Percentiles rank a stretch among this genome's conserved stretches.
Conservation (phyloP, 2,113 vertebrate species). For the Rhadina sibilatrix region DNA sequence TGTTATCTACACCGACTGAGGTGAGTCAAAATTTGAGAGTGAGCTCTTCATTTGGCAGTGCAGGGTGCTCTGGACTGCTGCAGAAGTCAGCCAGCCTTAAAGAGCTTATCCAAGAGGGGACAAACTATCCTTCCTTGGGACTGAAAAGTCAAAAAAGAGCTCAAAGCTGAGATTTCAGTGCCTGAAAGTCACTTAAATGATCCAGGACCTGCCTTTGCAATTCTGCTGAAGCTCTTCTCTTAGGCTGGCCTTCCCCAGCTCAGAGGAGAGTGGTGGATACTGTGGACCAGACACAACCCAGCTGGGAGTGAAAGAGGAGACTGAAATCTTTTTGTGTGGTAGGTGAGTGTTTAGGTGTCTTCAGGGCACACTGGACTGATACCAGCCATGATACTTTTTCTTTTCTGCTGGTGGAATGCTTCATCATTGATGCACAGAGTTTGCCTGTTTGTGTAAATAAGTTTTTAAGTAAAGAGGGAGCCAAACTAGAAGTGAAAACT, state of each 20-base stretch:
- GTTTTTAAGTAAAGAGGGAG: background rate
- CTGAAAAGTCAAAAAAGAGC: background rate
- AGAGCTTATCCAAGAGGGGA: background rate
- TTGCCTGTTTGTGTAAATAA: background rate
- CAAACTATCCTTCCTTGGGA: background rate
- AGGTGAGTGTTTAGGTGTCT: background rate
- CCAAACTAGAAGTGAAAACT: conserved; percentile 26
- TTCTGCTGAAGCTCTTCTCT: background rate
- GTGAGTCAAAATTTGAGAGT: background rate
- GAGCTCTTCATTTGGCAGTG: background rate
- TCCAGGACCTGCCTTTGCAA: background rate
- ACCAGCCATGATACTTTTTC: background rate
- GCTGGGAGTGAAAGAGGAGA: background rate
- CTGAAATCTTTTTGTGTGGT: background rate
- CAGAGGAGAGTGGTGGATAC: background rate
- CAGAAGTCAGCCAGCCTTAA: background rate
- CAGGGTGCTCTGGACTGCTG: background rate
- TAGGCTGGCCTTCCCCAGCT: background rate
- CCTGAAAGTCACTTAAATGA: background rate
- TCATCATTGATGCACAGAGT: background rate
- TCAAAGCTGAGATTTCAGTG: background rate
- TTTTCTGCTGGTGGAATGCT: background rate
- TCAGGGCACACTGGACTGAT: background rate
- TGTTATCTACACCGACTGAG: background rate
- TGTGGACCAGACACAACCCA: background rate